phyloP scores from a whole-genome alignment of 2,113 vertebrate species.

The Gadus macrocephalus region DNA sequence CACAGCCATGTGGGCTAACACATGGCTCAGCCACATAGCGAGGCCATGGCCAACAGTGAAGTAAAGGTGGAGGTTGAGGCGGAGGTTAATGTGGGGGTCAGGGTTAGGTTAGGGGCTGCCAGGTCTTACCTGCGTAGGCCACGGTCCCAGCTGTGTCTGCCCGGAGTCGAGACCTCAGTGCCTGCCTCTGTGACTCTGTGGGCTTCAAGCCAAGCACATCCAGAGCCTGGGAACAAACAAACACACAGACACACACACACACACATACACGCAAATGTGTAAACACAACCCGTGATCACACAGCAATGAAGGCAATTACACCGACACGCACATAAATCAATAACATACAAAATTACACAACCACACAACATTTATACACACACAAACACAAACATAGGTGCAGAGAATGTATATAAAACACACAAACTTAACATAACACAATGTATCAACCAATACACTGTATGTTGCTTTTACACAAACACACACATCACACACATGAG shows the following conservation, averaged over 20 bases:
- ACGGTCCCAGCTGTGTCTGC: slow-evolving; percentile 77
- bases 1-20: no score
- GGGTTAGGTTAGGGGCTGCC: neutral
- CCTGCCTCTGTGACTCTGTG: slow-evolving; percentile 76
- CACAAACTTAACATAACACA: neutral
- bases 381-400: neutral
- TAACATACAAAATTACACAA: neutral
- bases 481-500: neutral
- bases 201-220: slow-evolving; percentile 82
- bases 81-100: neutral
- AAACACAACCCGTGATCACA: slow-evolving; percentile 7
- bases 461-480: slow-evolving; percentile 2
- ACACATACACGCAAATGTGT: slow-evolving; percentile 1
- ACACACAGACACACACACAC: neutral
- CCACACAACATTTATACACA: slow-evolving; percentile 1
- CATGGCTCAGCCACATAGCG: no score
- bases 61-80: no score
- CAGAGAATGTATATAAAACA: neutral
- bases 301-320: slow-evolving; percentile 6
- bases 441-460: neutral
- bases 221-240: slow-evolving; percentile 73
- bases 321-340: slow-evolving; percentile 1
- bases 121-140: slow-evolving; percentile 78
- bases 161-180: slow-evolving; percentile 75
- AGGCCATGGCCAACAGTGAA: no score